A percentile compares a stretch with the other conserved stretches of the same genome.
phyloP scores from a whole-genome alignment of 2,113 vertebrate species.

The Thunnus thynnus region DNA sequence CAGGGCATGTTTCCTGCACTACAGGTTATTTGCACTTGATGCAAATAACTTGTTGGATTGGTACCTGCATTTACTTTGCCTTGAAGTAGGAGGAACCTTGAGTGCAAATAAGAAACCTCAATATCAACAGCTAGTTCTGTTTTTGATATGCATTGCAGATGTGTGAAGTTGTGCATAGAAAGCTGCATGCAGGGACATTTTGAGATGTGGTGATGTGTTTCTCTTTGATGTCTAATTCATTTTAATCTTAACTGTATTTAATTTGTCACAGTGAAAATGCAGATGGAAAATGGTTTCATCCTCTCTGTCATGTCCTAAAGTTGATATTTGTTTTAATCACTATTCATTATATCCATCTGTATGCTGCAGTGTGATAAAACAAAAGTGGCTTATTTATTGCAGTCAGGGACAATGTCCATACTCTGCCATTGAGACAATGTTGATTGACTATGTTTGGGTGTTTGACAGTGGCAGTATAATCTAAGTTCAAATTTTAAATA shows the following conservation, averaged over 20 bases:
- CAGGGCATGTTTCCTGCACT: not conserved
- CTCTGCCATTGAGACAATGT: too few relatives aligned
- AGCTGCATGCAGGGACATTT: not conserved
- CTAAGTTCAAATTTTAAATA: too few relatives aligned
- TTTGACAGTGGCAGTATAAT: too few relatives aligned
- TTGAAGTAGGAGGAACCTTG: not conserved
- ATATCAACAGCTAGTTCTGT: too few relatives aligned
- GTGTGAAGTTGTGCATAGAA: not conserved
- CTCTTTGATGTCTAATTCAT: too few relatives aligned
- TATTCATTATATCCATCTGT: too few relatives aligned
- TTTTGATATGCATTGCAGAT: not conserved
- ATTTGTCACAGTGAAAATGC: not conserved
- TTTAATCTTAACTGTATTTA: too few relatives aligned
- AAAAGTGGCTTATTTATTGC: too few relatives aligned
- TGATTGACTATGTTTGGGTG: not conserved
- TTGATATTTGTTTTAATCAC: not conserved
- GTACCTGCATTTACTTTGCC: not conserved
- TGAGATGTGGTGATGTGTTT: not conserved
- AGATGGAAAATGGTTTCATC: not conserved
- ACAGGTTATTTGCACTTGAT: not conserved
- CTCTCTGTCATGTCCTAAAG: not conserved
- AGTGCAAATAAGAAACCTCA: not conserved
- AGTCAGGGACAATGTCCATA: too few relatives aligned
- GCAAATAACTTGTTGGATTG: conserved; percentile 9
- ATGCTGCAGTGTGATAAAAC: too few relatives aligned